These are phyloP conservation scores for Ctenopoma multispine DNA, from an alignment of 2,797 vertebrate genomes.

Conservation along the genomic window DNA sequence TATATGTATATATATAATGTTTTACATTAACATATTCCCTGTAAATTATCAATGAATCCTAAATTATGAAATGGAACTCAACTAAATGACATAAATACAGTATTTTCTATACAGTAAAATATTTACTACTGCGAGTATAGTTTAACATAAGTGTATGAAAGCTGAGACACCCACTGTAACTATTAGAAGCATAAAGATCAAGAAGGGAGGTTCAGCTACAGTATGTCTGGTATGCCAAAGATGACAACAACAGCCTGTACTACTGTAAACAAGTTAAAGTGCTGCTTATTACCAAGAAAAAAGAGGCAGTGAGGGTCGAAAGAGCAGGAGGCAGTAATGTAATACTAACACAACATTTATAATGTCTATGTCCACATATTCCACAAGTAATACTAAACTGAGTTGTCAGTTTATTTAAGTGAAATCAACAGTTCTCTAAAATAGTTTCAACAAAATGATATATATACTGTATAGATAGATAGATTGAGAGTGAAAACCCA, in stretches of 20 bases:
- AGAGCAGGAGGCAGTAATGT: not conserved
- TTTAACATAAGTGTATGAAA: too few species aligned
- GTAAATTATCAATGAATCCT: too few species aligned
- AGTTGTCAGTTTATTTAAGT: too few species aligned
- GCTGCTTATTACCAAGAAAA: not conserved
- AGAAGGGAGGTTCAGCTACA: slow-evolving; percentile 21
- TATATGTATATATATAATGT: too few species aligned
- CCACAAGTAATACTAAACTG: not conserved
- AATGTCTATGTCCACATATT: not conserved
- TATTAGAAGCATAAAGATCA: slow-evolving; percentile 2
- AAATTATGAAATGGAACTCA: too few species aligned
- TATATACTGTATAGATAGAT: too few species aligned
- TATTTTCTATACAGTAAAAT: too few species aligned
- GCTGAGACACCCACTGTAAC: not conserved
- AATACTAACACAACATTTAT: not conserved
- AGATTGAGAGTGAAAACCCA: slow-evolving; percentile 17
- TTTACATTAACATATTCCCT: too few species aligned
- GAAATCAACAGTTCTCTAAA: too few species aligned
- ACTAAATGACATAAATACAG: too few species aligned
- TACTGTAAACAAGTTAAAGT: slow-evolving; percentile 27
- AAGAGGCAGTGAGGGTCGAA: not conserved
- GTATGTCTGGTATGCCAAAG: slow-evolving; percentile 32
- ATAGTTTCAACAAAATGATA: too few species aligned
- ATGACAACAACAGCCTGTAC: slow-evolving; percentile 26
- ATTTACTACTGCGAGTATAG: too few species aligned